A percentile compares a stretch with the other conserved stretches of the same genome.
Evolutionary conservation across 2,888 invertebrate genomes (phyloP).

Genomic region (Napeogenes sylphis): DNA sequence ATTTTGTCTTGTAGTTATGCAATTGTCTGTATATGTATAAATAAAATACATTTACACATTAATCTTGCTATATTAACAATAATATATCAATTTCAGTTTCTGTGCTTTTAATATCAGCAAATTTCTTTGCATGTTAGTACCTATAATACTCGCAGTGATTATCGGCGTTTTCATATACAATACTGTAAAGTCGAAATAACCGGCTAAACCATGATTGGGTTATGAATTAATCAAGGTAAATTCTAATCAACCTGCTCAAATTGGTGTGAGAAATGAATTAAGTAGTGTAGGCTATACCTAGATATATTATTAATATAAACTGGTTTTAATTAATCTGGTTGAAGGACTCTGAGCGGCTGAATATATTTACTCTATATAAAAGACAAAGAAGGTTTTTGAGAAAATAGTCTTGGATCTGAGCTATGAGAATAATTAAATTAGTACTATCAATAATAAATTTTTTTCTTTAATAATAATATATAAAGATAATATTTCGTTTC

Average conservation of each 20-base stretch:
- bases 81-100: conserved; percentile 24
- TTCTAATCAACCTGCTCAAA: conserved; percentile 3
- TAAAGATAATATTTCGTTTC: too few species aligned
- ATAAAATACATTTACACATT: too few species aligned
- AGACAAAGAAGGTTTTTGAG: too few species aligned
- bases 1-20: neutral
- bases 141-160: conserved; percentile 27
- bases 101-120: conserved; percentile 26
- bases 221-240: conserved; percentile 5
- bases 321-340: too few species aligned
- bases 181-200: conserved; percentile 12
- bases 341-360: too few species aligned
- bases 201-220: conserved; percentile 8
- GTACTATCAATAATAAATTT: too few species aligned
- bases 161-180: conserved; percentile 28
- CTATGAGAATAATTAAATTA: too few species aligned
- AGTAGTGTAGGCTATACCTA: neutral
- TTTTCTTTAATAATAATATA: too few species aligned
- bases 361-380: too few species aligned
- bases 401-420: too few species aligned
- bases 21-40: too few species aligned
- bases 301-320: too few species aligned
- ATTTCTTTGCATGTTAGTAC: conserved; percentile 28
- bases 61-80: neutral
- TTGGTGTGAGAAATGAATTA: neutral